Conservation (phyloP, 2,888 invertebrate genomes). For the Ichneumon xanthorius region DNA sequence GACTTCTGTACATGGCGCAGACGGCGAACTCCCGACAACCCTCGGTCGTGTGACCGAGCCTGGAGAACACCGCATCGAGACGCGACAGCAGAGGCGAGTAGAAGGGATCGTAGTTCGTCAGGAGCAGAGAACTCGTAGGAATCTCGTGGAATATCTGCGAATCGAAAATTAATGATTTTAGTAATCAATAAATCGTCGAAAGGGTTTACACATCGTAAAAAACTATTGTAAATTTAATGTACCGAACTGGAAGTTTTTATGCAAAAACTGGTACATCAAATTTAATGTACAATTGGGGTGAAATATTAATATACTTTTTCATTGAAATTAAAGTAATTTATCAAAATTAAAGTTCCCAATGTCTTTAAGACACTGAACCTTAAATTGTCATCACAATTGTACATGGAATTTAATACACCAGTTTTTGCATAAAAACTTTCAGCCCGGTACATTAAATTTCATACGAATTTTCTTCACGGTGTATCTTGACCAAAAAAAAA, state of each 20-base stretch:
- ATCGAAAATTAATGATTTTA: neutral
- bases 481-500: neutral
- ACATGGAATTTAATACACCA: no score
- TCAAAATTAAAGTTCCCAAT: neutral
- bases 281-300: no score
- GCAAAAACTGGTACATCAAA: no score
- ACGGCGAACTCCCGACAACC: constrained; percentile 93
- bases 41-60: constrained; percentile 88
- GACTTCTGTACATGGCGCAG: constrained; percentile 95
- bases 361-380: no score
- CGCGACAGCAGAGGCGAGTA: constrained; percentile 94
- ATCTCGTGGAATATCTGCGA: constrained; percentile 93
- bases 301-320: no score
- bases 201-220: neutral
- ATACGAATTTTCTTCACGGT: no score
- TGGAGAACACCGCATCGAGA: constrained; percentile 93
- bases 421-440: no score
- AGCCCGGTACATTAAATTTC: no score
- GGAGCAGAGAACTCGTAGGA: constrained; percentile 92
- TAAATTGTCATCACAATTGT: no score
- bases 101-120: constrained; percentile 95
- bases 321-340: no score
- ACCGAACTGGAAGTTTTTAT: no score
- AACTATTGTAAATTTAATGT: no score
- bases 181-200: neutral